phyloP scores from a whole-genome alignment of 2,888 invertebrate genomes.

The Ormyrus nitidulus region DNA sequence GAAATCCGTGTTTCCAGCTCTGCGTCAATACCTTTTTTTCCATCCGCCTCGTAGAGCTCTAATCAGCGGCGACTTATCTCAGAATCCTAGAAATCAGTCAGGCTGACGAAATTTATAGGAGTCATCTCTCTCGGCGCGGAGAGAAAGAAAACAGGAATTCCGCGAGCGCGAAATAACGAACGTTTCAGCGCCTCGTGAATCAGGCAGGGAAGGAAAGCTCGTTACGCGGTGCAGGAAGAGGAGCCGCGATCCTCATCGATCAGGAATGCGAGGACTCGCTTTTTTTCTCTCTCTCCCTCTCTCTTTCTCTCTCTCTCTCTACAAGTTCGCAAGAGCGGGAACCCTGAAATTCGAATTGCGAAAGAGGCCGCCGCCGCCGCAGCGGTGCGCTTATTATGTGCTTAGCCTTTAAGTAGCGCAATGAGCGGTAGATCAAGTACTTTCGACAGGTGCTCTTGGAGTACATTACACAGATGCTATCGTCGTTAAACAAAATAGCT shows the following conservation, averaged over 20 bases:
- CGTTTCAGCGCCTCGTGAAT: slow-evolving; percentile 30
- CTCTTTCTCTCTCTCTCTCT: too few species aligned
- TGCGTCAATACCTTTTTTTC: slow-evolving; percentile 24
- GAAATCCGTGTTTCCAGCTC: slow-evolving; percentile 36
- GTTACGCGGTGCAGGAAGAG: slow-evolving; percentile 34
- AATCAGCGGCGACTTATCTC: slow-evolving; percentile 33
- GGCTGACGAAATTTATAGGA: slow-evolving; percentile 42
- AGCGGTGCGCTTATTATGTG: slow-evolving; percentile 40
- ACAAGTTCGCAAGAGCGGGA: slow-evolving; percentile 54
- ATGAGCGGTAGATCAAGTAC: neutral
- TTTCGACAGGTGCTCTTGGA: neutral
- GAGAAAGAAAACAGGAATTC: neutral
- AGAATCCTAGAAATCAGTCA: slow-evolving; percentile 34
- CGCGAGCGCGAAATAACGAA: slow-evolving; percentile 17
- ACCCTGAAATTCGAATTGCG: neutral
- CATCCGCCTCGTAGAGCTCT: neutral
- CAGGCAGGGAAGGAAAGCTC: slow-evolving; percentile 16
- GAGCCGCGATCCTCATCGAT: slow-evolving; percentile 61
- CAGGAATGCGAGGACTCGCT: slow-evolving; percentile 68
- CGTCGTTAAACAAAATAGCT: too few species aligned
- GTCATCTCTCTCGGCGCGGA: neutral
- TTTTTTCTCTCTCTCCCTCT: neutral
- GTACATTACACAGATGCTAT: neutral
- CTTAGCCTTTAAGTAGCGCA: slow-evolving; percentile 16
- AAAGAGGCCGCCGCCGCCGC: slow-evolving; percentile 7